Conservation (phyloP, 2,888 invertebrate genomes). For the Automeris io region DNA sequence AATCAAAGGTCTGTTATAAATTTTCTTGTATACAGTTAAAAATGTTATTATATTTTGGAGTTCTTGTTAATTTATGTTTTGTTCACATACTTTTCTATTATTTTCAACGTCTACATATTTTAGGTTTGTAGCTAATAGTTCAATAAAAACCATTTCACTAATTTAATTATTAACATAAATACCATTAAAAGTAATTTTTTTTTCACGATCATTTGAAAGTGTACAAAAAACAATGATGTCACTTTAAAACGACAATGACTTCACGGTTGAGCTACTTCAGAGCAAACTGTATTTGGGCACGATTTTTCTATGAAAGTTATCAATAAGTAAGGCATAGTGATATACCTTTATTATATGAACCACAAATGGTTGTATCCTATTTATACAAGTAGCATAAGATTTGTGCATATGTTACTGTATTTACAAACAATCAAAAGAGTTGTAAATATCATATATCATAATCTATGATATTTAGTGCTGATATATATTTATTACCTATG, state of each 20-base stretch:
- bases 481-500: too few relatives aligned
- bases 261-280: slow-evolving; percentile 74
- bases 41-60: slow-evolving; percentile 31
- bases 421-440: slow-evolving; percentile 14
- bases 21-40: slow-evolving; percentile 18
- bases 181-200: slow-evolving; percentile 8
- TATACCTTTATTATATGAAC: too few relatives aligned
- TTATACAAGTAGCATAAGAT: slow-evolving; percentile 5
- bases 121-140: slow-evolving; percentile 19
- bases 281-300: slow-evolving; percentile 63
- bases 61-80: slow-evolving; percentile 24
- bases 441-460: not conserved
- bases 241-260: slow-evolving; percentile 67
- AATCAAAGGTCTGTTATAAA: slow-evolving; percentile 83
- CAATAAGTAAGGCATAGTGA: slow-evolving; percentile 47
- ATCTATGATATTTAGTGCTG: too few relatives aligned
- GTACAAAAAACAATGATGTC: slow-evolving; percentile 71
- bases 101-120: slow-evolving; percentile 20
- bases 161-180: not conserved
- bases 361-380: not conserved
- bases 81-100: slow-evolving; percentile 29
- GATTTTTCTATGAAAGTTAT: slow-evolving; percentile 64
- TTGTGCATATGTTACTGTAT: slow-evolving; percentile 29
- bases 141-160: not conserved
- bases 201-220: slow-evolving; percentile 45